Base-by-base conservation (phyloP, 2,113 vertebrate species). In the Sturnus vulgaris region DNA sequence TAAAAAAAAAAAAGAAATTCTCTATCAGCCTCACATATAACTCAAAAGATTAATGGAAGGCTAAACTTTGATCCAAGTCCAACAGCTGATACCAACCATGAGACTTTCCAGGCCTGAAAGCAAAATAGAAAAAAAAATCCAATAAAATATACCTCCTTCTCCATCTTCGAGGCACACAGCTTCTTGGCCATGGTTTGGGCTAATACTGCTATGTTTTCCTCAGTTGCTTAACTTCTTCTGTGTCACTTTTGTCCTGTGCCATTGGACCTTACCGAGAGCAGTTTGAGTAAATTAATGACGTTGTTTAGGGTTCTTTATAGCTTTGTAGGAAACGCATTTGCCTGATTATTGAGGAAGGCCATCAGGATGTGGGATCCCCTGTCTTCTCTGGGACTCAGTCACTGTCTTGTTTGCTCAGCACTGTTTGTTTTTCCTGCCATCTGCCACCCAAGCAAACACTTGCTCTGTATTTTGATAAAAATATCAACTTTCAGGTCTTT, bases 21-120 rank as follows among this genome's bases (percentile, higher is more conserved):
- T 47, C 82, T 85, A 88, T 90, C 75, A 65, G 69, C 71, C 80
- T 90, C 78, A 35, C 70, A 11, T 95, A 81, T 73, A 83, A 88
- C 83, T 95, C 82, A 57, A 46, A 89, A 94, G 93, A 96, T 94
- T 95, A 95, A 94, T 94, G 90, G 94, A 90, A 96, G 92, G 90
- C 73, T 91, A 47, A 93, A 94, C 95, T 95, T 95, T 96, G 95
- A 97, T 95, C 95, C 1, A 25, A 70, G 86, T 86, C 96, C 95
- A 97, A 71, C 95, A 94, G 86, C 91, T 93, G 91, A 97, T 96
- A 93, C 92, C 84, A 93, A 24, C 95, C 77, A 20, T 93, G 86
- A 97, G 86, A 42, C 86, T 91, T 94, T 96, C 88, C 92, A 96
- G 81, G 84, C 87, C 79, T 90, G 68, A 88, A 86, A 94, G 72